These are phyloP conservation scores for Falco punctatus DNA, from an alignment of 2,113 vertebrate species.

Conservation along the genomic window DNA sequence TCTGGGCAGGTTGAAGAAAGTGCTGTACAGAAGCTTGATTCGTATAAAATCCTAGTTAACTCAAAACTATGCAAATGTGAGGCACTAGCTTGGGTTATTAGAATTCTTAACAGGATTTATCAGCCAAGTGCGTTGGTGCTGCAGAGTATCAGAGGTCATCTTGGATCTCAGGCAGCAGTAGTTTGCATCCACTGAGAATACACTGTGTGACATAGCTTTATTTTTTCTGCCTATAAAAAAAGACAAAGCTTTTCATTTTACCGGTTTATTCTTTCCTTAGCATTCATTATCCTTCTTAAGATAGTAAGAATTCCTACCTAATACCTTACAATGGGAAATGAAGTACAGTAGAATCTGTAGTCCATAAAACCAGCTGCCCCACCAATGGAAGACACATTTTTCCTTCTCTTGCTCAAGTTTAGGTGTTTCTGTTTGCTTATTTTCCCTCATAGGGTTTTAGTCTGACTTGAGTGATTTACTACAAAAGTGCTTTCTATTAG, in stretches of 20 bases:
- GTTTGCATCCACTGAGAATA: neutral
- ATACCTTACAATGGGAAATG: neutral
- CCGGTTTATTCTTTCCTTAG: neutral
- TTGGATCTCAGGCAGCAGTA: neutral
- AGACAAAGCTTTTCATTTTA: neutral
- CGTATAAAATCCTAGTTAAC: neutral
- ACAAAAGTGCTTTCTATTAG: neutral
- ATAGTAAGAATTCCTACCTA: neutral
- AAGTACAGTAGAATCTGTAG: neutral
- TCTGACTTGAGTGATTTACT: neutral
- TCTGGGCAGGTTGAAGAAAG: neutral
- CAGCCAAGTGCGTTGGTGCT: neutral
- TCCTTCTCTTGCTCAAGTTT: neutral
- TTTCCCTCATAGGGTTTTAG: neutral
- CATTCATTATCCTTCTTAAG: neutral
- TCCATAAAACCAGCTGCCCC: neutral
- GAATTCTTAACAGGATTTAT: neutral
- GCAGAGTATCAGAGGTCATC: neutral
- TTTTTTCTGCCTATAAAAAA: neutral
- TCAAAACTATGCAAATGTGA: neutral
- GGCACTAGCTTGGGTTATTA: neutral
- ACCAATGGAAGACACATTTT: neutral
- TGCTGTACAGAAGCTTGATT: neutral
- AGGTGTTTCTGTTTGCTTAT: neutral
- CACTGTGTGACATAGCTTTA: neutral